phyloP scores from a whole-genome alignment of 2,113 vertebrate genomes.

The Stegastes partitus region DNA sequence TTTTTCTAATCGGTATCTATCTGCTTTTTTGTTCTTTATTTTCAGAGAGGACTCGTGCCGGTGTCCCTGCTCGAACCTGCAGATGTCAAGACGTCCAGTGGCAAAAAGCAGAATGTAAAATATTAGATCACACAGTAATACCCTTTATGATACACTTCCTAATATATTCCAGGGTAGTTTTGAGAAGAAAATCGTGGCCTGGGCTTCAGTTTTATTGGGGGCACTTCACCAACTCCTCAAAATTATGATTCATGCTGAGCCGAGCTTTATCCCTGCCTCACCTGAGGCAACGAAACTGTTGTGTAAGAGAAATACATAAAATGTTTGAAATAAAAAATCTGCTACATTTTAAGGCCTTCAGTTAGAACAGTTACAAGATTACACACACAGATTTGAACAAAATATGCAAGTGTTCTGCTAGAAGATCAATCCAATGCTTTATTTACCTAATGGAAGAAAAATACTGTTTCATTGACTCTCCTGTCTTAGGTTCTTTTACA shows the following conservation, averaged over 20 bases:
- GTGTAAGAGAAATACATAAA: neutral
- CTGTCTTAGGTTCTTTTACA: conserved; percentile 40
- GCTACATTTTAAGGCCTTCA: neutral
- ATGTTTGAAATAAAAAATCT: neutral
- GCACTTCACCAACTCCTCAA: neutral
- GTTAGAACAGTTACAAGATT: neutral
- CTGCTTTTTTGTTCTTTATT: conserved; percentile 13
- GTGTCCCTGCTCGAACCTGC: conserved; percentile 83
- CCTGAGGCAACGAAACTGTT: neutral
- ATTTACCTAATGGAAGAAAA: neutral
- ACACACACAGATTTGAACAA: neutral
- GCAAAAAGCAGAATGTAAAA: conserved; percentile 78
- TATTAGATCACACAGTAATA: neutral
- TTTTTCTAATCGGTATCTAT: no score
- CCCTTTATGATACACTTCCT: neutral
- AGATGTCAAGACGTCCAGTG: conserved; percentile 75
- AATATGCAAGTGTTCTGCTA: neutral
- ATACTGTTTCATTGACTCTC: neutral
- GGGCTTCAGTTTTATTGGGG: neutral
- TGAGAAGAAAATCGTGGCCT: neutral
- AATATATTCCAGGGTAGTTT: neutral
- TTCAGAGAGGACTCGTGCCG: conserved; percentile 88
- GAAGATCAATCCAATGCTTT: neutral
- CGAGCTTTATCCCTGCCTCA: conserved; percentile 1
- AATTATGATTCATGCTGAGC: neutral